Conservation (phyloP, 2,888 invertebrate species). For the Aphidoletes aphidimyza region DNA sequence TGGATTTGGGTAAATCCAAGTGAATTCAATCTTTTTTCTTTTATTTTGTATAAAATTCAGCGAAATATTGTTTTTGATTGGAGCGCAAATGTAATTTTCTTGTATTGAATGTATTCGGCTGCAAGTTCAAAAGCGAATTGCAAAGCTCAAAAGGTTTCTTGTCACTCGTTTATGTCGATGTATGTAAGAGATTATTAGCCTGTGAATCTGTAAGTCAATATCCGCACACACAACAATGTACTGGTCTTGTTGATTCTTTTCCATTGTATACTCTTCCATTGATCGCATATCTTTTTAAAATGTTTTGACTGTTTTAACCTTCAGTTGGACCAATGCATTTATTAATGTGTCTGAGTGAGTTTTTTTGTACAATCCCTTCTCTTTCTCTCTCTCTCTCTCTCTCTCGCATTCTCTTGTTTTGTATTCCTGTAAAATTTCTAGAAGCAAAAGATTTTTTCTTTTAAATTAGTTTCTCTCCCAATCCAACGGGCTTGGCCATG, state of each 20-base stretch:
- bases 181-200: too few relatives aligned
- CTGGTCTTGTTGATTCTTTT: background rate
- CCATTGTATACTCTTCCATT: constrained; percentile 18
- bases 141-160: background rate
- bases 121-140: background rate
- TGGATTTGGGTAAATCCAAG: too few relatives aligned
- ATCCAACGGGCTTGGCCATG: background rate
- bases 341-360: background rate
- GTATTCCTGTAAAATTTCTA: background rate
- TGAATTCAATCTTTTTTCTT: too few relatives aligned
- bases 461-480: constrained; percentile 8
- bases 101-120: background rate
- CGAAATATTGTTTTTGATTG: background rate
- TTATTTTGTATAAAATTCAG: too few relatives aligned
- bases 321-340: background rate
- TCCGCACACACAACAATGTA: background rate
- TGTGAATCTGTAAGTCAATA: too few relatives aligned
- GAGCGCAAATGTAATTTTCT: background rate
- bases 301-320: constrained; percentile 42
- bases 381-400: background rate
- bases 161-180: background rate
- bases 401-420: background rate
- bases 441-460: background rate
- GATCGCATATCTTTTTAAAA: constrained; percentile 31
- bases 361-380: background rate